phyloP scores from a whole-genome alignment of 2,113 vertebrate genomes.

The Willisornis vidua region DNA sequence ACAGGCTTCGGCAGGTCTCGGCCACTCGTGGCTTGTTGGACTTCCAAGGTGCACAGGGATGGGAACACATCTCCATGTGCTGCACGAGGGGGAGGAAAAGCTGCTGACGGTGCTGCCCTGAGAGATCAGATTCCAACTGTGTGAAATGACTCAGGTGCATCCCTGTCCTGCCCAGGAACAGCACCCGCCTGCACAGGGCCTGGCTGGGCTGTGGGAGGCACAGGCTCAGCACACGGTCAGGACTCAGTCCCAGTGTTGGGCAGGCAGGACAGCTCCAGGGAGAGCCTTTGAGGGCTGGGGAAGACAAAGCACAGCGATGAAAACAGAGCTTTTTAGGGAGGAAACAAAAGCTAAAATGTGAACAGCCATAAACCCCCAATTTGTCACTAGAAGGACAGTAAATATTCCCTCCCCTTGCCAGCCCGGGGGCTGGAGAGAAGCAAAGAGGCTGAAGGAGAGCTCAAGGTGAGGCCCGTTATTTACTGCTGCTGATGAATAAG shows the following conservation, averaged over 20 bases:
- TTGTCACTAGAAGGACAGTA: neutral
- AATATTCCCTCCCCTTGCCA: neutral
- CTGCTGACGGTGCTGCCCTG: neutral
- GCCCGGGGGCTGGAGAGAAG: neutral
- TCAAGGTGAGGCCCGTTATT: conserved; percentile 39
- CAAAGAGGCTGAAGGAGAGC: conserved; percentile 43
- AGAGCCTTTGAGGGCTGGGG: neutral
- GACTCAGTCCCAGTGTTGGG: neutral
- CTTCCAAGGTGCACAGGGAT: neutral
- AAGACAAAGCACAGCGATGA: neutral
- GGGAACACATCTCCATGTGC: neutral
- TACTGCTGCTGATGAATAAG: conserved; percentile 16
- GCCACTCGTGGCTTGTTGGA: neutral
- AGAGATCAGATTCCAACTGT: neutral
- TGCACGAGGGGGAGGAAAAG: neutral
- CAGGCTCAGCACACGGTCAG: neutral
- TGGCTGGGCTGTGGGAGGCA: neutral
- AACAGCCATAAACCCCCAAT: neutral
- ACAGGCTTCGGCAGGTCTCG: neutral
- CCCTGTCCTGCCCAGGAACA: neutral
- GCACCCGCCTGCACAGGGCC: neutral
- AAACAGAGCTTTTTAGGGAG: neutral
- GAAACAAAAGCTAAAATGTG: conserved; percentile 11
- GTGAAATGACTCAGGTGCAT: neutral
- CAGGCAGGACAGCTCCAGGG: neutral